A percentile compares a stretch with the other conserved stretches of the same genome.
phyloP scores from a whole-genome alignment of 2,113 vertebrate genomes.

The Chamaea fasciata region DNA sequence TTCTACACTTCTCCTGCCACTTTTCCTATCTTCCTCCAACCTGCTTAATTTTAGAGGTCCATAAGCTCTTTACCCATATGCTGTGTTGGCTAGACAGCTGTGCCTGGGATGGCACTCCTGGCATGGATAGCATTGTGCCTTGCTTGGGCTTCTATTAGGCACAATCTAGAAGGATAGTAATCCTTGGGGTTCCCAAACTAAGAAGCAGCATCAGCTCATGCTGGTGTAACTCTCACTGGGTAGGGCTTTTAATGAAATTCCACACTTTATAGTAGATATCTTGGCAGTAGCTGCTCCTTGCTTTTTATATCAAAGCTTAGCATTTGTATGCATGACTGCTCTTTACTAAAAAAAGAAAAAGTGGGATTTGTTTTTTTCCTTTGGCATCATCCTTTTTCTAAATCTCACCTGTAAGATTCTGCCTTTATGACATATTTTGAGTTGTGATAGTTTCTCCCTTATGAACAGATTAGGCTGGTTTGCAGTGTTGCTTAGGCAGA shows the following conservation, averaged over 20 bases:
- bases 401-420: neutral
- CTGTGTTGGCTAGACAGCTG: neutral
- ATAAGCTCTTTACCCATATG: neutral
- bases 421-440: neutral
- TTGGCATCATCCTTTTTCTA: neutral
- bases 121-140: neutral
- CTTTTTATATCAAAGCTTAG: neutral
- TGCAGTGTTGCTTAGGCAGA: neutral
- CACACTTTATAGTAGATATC: fast-evolving
- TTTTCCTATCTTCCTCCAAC: neutral
- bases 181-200: neutral
- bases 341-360: neutral
- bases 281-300: neutral
- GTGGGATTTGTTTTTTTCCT: neutral
- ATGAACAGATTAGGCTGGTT: neutral
- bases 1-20: neutral
- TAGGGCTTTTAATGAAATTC: neutral
- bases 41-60: neutral
- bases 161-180: neutral
- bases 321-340: neutral
- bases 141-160: neutral
- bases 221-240: neutral
- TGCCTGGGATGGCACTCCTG: neutral
- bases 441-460: neutral
- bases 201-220: neutral